Evolutionary conservation across 1,140 invertebrate genomes (phyloP), one percentile per base, ranked within the genome.

Genomic region (Pseudachorutes palmiensis): DNA sequence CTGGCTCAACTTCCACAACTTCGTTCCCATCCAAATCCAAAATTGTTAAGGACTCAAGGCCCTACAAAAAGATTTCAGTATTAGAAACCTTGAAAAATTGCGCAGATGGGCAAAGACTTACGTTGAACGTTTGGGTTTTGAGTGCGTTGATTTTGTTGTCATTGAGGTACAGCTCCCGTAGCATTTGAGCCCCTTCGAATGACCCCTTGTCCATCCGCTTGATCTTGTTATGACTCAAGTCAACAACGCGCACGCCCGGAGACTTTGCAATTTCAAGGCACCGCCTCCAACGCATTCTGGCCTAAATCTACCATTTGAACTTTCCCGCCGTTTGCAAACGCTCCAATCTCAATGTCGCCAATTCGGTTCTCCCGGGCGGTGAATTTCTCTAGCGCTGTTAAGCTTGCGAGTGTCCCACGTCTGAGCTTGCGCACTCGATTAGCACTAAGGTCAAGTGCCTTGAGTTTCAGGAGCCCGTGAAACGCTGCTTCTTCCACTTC

Each of bases 1-100:
- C 87, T 1, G 86, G 81, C 75, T 90, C 86, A 41, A 95, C 83
- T 19, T 85, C 80, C 74, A 86, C 83, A 1, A 95, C 81, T 75
- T 92, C 86, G 76, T 95, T 95, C 70, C 86, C 86, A 62, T 90
- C 87, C 64, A 94, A 79, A 79, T 91, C 86, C 2, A 92, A 82
- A 49, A 86, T 81, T 71, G 84, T 83, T 14, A 94, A 77, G 62
- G 86, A 83, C 30, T 83, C 83, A 55, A 92, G 76, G 74, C 88
- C 83, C 68, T 84, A 80, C 71, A 92, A 91, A 29, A 61, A 48
- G 57, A 62, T 32, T 67, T 57, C 31, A 32, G 19, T 28, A 65
- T 65, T 28, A 29, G 5, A 51, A 65, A 55, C 24, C 24, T 24
- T 55, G 51, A 61, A 61, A 24, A 61, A 26, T n/a, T n/a, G n/a